Conservation (phyloP, 2,113 vertebrate genomes). For the Anseranas semipalmata region DNA sequence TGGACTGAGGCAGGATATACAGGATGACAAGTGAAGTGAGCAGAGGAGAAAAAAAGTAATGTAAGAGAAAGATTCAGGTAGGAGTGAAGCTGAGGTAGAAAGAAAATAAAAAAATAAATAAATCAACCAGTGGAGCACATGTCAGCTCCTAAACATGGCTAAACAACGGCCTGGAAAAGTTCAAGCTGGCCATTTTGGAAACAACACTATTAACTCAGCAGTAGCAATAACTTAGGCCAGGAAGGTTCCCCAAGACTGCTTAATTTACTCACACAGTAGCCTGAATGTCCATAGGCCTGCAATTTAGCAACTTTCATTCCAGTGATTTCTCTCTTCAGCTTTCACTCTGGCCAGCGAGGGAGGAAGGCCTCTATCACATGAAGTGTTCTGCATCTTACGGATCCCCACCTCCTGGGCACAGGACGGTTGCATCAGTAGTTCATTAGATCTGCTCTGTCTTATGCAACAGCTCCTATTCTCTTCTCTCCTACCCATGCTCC, state of each 20-base stretch:
- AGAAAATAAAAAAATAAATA: background rate
- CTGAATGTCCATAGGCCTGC: background rate
- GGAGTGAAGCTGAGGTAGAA: background rate
- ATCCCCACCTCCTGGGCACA: background rate
- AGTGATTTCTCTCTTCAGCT: background rate
- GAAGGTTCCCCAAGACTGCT: background rate
- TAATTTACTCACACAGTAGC: background rate
- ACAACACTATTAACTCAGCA: background rate
- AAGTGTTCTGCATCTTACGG: background rate
- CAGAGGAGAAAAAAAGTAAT: background rate
- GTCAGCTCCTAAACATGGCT: background rate
- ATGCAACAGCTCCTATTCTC: background rate
- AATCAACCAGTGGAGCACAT: background rate
- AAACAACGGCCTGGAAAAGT: background rate
- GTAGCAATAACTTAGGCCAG: background rate
- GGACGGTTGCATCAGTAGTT: background rate
- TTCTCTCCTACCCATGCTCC: background rate
- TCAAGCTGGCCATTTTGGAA: fast-evolving
- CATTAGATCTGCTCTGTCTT: background rate
- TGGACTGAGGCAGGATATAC: background rate
- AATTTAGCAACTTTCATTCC: background rate
- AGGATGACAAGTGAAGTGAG: background rate
- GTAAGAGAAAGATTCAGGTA: background rate
- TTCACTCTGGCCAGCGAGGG: background rate
- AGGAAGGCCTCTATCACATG: background rate